Base-by-base conservation (phyloP, 2,888 invertebrate genomes). In the Synanthedon vespiformis region DNA sequence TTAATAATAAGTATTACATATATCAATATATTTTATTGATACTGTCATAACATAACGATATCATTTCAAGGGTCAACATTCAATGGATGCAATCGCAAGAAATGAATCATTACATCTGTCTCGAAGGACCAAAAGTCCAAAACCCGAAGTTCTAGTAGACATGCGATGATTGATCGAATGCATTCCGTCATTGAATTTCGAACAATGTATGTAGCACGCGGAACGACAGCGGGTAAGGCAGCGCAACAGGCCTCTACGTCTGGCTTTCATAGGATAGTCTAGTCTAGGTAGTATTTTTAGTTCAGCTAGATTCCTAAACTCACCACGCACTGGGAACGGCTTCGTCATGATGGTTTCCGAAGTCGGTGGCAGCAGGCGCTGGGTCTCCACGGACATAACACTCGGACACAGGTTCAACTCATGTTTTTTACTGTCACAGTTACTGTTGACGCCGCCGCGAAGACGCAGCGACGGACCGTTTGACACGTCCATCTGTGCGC, bases 331-430 rank as follows among this genome's bases (percentile, higher is more conserved):
- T 40, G 95, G 95, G 81, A 95, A 95, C 56, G 95, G 95, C 87
- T 95, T 95, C 48, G 95, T 95, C 90, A 94, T 93, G 52, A 95
- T 93, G 49, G 95, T 95, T 73, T 94, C 95, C 55, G 93, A 91
- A 10, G 93, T 94, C 51, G 94, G 94, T 55, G 94, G 94, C 70
- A 92, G 75, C 58, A 93, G 88, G 68, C 91, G 84, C 71, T 90
- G 89, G 8, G 90, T 91, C 72, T 90, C 90, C 55, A 89, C 88
- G 14, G 93, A 92, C 93, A 93, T 93, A 6, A 88, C 90, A 82
- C 92, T 92, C n/a, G 92, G 91, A 68, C 92, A 90, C 68, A 88
- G 75, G 65, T 89, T 81, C 64, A 89, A 86, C 65, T 90, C 90
- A 67, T 89, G 85, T 67, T 84, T 81, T 66, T 80, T 80, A 62